Conservation (phyloP, 2,888 invertebrate species). For the Nomada lathburiana region DNA sequence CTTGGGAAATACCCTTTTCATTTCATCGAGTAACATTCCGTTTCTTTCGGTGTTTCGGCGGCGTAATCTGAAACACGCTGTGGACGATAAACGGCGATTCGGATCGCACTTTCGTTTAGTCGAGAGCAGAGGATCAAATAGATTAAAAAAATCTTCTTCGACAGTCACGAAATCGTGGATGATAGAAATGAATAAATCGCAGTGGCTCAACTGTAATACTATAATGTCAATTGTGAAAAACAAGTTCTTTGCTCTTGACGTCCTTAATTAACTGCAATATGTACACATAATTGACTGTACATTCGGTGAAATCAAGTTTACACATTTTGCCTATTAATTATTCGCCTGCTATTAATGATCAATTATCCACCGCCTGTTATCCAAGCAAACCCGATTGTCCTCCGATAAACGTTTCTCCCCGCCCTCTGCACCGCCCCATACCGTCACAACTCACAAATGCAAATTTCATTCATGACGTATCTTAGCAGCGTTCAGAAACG, state of each 20-base stretch:
- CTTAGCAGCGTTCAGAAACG: constrained; percentile 4
- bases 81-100: constrained; percentile 22
- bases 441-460: background rate
- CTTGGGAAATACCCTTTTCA: constrained; percentile 59
- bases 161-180: constrained; percentile 3
- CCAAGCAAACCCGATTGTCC: background rate
- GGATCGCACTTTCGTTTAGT: background rate
- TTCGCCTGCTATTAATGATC: background rate
- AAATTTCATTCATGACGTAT: constrained; percentile 44
- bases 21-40: constrained; percentile 34
- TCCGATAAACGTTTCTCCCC: background rate
- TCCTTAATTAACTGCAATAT: too few species aligned
- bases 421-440: too few species aligned
- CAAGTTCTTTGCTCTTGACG: too few species aligned
- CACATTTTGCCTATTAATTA: background rate
- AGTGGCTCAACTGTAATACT: background rate
- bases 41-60: background rate
- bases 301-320: background rate
- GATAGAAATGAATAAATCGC: constrained; percentile 10
- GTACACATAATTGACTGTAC: too few species aligned
- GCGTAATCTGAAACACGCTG: constrained; percentile 17
- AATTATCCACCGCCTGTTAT: background rate
- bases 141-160: constrained; percentile 39
- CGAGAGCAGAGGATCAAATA: background rate
- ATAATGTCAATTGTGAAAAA: too few species aligned